Evolutionary conservation across 2,113 vertebrate genomes (phyloP).

Genomic region (Amphilophus citrinellus): DNA sequence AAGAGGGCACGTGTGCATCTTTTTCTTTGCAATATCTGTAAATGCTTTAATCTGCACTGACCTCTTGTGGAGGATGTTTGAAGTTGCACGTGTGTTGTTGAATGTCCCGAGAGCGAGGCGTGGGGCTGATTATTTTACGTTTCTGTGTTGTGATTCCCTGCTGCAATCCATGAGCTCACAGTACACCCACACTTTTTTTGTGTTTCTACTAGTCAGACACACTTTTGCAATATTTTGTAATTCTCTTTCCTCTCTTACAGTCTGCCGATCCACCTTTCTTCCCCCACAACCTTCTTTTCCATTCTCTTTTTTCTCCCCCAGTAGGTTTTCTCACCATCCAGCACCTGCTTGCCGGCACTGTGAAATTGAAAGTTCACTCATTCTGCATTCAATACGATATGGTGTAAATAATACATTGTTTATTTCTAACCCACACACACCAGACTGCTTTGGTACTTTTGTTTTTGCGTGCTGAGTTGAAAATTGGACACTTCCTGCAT

Average conservation of each 20-base stretch:
- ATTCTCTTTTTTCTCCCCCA: constrained; percentile 71
- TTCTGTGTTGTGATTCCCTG: constrained; percentile 10
- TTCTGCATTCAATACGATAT: constrained; percentile 23
- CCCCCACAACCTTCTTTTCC: constrained; percentile 34
- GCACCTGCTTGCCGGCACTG: constrained; percentile 31
- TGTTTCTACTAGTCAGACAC: constrained; percentile 11
- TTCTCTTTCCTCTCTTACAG: constrained; percentile 54
- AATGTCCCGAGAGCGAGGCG: not conserved
- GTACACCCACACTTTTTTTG: not conserved
- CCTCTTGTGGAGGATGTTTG: constrained; percentile 71
- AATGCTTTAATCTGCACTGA: constrained; percentile 68
- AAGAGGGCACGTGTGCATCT: not conserved
- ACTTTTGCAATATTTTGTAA: constrained; percentile 45
- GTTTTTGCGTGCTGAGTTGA: not conserved
- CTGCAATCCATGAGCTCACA: not conserved
- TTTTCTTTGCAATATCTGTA: constrained; percentile 14
- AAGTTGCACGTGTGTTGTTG: constrained; percentile 46
- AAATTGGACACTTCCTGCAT: constrained; percentile 3
- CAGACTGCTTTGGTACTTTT: not conserved
- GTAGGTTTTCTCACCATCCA: constrained; percentile 31
- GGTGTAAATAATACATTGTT: constrained; percentile 60
- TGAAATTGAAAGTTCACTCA: constrained; percentile 42
- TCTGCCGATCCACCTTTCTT: constrained; percentile 31
- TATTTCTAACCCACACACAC: constrained; percentile 15
- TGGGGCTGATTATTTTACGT: not conserved